Evolutionary conservation across 1,140 invertebrate species (phyloP), one percentile per base, ranked within the genome.

Genomic region (Nymphalis io): DNA sequence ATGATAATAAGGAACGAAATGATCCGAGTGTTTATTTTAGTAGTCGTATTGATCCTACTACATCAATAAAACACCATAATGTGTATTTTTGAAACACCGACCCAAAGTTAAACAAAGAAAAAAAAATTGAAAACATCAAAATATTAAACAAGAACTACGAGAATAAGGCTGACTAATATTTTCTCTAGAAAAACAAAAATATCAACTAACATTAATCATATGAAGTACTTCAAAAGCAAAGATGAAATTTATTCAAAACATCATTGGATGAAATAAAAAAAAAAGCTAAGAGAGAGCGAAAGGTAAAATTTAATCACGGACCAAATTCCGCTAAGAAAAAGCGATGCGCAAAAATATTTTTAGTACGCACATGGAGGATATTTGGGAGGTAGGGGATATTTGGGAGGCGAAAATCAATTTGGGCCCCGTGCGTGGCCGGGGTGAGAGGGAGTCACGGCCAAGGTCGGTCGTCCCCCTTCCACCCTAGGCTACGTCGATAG

Each of bases 361-460:
- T 66, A 68, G 61, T 62, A 72, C 70, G 75, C 70, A 78, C 57
- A 59, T 53, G 42, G 51, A 46, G 53, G n/a, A n/a, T n/a, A n/a
- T n/a, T n/a, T n/a, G n/a, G 38, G 63, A 69, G 23, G 60, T 40
- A 18, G 64, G 63, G 60, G 39, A 48, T 68, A 73, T 70, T 70
- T 61, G 73, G 59, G 75, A 27, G 21, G 70, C 70, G 73, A 81
- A 86, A 84, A 84, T 84, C 81, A 81, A 84, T 84, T 84, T 79
- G 68, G 75, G 44, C 70, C 51, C 73, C 72, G 76, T 83, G 81
- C 78, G 79, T 80, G 72, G 75, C 71, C 72, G 78, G 75, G 51
- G 71, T 72, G 71, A 71, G 67, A 67, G 75, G 76, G 79, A 82
- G 84, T 87, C 84, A 85, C 84, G 84, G 84, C 82, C 84, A 85